Base-by-base conservation (phyloP, 2,888 invertebrate genomes). In the Pterobdella sp. region DNA sequence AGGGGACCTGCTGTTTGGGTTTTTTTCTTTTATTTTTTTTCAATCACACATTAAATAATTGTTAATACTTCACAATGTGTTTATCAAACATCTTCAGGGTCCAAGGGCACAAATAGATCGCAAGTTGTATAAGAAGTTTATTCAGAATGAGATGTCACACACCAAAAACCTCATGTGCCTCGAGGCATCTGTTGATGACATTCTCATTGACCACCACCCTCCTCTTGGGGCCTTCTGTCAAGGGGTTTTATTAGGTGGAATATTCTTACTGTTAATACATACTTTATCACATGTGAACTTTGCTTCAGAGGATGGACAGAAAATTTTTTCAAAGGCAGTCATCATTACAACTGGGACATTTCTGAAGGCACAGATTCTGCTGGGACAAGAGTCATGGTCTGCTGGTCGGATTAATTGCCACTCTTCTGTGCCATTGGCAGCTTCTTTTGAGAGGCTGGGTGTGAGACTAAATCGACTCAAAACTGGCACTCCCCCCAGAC, bases 281-380 rank as follows among this genome's bases (percentile, higher is more conserved):
- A 18, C 3, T 4, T 18, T 10, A 2, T 29, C 14, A 4, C 32
- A 14, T 34, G 4, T 14, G n/a, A 29, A 34, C 63, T 31, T 73
- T 68, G 72, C 74, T 75, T 18, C 77, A 82, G 82, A 70, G 26
- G 77, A 79, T 76, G 82, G 82, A 14, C 76, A 79, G 32, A 74
- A 68, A 64, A 74, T 84, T 1, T 42, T 72, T 34, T 87, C 89
- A 22, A 86, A 87, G 73, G 84, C 89, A 64, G 90, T 93, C 7
- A 87, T 94, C 3, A 87, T 94, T 77, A 91, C 93, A 32, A 92
- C 93, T 0, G 93, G 93, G 1, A 94, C 93, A 0, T 94, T 94
- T 85, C 86, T 94, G 60, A 88, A 91, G 75, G 93, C 90, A 0
- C 88, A 89, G 80, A 93, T 94, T 72, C 91, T 91, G 82, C 89